These are phyloP conservation scores for Micromys minutus DNA, from an alignment of 2,113 vertebrate species.

Conservation along the genomic window DNA sequence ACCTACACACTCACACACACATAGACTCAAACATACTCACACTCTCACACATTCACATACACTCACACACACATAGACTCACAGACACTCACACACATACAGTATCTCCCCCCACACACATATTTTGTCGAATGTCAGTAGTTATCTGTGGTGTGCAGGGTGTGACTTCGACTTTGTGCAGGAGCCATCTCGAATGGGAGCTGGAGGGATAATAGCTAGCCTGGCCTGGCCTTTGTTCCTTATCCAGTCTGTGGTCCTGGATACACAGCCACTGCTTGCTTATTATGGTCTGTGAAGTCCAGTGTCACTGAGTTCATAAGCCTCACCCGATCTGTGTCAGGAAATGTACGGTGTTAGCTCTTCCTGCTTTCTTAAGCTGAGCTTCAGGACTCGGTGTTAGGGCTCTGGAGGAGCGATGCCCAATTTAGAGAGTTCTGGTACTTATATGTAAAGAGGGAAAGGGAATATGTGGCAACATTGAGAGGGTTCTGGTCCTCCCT, in stretches of 20 bases:
- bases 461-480: not conserved
- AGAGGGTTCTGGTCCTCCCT: no score
- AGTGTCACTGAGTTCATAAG: not conserved
- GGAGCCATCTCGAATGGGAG: not conserved
- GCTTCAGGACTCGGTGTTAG: not conserved
- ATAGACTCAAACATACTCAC: no score
- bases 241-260: no score
- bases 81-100: no score
- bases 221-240: not conserved
- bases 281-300: rapidly evolving
- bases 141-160: rapidly evolving
- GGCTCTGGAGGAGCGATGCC: not conserved
- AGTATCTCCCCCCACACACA: no score
- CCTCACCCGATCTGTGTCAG: not conserved
- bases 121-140: no score
- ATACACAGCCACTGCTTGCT: not conserved
- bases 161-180: no score
- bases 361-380: not conserved
- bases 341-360: not conserved
- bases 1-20: no score
- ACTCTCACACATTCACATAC: no score
- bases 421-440: not conserved
- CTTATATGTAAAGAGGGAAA: not conserved
- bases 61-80: no score
- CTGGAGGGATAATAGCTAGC: not conserved